Base-by-base conservation (phyloP, 2,888 invertebrate species). In the Erebia palarica region DNA sequence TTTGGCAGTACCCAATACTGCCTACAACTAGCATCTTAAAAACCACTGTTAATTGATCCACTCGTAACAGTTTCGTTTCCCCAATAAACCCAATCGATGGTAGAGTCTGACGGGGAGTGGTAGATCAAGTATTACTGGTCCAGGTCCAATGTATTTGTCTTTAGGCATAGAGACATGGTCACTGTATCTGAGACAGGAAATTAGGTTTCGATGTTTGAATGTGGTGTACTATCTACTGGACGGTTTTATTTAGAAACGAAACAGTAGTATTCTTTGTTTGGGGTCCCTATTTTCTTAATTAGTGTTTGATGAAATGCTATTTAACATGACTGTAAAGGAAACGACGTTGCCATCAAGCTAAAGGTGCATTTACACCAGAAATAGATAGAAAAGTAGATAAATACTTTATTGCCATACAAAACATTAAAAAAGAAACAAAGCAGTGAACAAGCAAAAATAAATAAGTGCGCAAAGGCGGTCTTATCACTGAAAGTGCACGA, bases 131-230 rank as follows among this genome's bases (percentile, higher is more conserved):
- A 76, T 78, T 18, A 71, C 70, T 86, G 89, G 91, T 78, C 74
- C 75, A 78, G 81, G 74, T 76, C 78, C 78, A 76, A 76, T 83
- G 88, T 87, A 89, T 91, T 92, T 91, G 91, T 92, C 92, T 91
- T 90, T 86, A 85, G 88, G 89, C 85, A 87, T 84, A 88, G 85
- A 87, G 81, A 84, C 80, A 81, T 83, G 83, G 78, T 78, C 78
- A 80, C 79, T 85, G 85, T 90, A 91, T 90, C 91, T 91, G 87
- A 91, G 92, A 91, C 91, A 91, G 92, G 92, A 92, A 92, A 92
- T 92, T 92, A 92, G 90, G 91, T 92, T 92, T 92, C 88, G 87
- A 86, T 88, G 88, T 91, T 88, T 88, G 88, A 86, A 87, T 86
- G 85, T 83, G 76, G 76, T 77, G 75, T 76, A 80, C 78, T 81